phyloP scores from a whole-genome alignment of 2,888 invertebrate species.

The Hemicrepidius hirtus region DNA sequence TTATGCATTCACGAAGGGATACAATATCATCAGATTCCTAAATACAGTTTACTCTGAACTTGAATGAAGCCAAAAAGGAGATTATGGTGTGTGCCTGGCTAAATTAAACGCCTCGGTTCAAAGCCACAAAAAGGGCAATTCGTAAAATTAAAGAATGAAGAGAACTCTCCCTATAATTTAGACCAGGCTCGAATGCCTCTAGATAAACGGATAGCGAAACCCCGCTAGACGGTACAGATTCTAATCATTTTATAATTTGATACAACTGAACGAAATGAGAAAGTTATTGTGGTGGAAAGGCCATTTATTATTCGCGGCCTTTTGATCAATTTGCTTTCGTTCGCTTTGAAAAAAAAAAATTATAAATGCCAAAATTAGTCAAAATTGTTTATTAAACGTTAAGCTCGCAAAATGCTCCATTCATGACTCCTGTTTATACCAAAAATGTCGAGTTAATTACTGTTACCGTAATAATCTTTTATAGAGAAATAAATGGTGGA shows the following conservation, averaged over 20 bases:
- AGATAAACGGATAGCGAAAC: conserved; percentile 41
- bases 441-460: too few relatives aligned
- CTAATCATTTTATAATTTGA: conserved; percentile 43
- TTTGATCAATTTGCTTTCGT: conserved; percentile 29
- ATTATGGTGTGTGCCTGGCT: conserved; percentile 52
- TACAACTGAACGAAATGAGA: conserved; percentile 37
- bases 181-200: conserved; percentile 45
- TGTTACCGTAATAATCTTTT: too few relatives aligned
- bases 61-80: conserved; percentile 39
- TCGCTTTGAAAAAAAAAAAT: not conserved
- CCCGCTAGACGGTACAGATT: conserved; percentile 32
- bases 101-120: conserved; percentile 35
- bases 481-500: too few relatives aligned
- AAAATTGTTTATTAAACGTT: too few relatives aligned
- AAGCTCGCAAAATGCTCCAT: too few relatives aligned
- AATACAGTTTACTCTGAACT: conserved; percentile 22
- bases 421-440: too few relatives aligned
- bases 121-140: conserved; percentile 58
- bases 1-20: conserved; percentile 18
- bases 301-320: conserved; percentile 34
- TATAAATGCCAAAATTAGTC: not conserved
- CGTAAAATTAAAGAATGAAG: conserved; percentile 62
- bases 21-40: conserved; percentile 22
- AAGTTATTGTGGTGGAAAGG: conserved; percentile 41
- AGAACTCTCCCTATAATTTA: conserved; percentile 57